Conservation (phyloP, 2,888 invertebrate species). For the Eurytoma adleriae region DNA sequence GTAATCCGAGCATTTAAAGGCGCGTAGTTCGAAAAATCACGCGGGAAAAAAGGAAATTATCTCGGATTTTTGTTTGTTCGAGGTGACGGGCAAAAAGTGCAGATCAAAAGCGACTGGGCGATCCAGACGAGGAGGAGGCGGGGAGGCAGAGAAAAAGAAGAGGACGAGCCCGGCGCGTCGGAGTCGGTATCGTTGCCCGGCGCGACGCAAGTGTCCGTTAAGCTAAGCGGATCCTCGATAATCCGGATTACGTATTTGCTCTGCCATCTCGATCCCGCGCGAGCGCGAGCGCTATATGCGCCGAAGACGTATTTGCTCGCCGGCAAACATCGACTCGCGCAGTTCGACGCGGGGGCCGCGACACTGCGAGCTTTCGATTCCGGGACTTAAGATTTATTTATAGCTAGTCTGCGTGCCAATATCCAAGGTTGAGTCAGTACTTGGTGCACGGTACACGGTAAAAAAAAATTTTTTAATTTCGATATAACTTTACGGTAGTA, state of each 20-base stretch:
- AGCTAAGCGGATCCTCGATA: constrained; percentile 75
- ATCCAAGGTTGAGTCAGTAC: background rate
- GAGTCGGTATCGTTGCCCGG: constrained; percentile 66
- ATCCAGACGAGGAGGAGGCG: background rate
- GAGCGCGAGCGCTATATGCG: constrained; percentile 59
- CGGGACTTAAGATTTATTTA: background rate
- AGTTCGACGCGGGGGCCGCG: constrained; percentile 44
- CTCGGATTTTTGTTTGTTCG: background rate
- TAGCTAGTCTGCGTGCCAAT: background rate
- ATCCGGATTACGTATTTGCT: constrained; percentile 75
- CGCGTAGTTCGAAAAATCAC: background rate
- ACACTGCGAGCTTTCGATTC: constrained; percentile 6
- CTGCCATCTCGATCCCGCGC: constrained; percentile 71
- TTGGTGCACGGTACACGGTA: background rate
- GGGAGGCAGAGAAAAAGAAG: constrained; percentile 1
- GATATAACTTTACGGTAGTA: too few species aligned
- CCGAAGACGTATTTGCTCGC: constrained; percentile 71
- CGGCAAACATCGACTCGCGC: constrained; percentile 64
- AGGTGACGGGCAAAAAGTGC: constrained; percentile 30
- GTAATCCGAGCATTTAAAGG: background rate
- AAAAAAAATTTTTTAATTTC: too few species aligned
- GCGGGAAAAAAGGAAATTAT: background rate
- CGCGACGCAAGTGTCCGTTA: constrained; percentile 73
- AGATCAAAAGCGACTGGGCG: constrained; percentile 11
- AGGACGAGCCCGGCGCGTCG: constrained; percentile 15